Evolutionary conservation across 2,797 vertebrate species (phyloP).

Genomic region (Enteromius argenteus): DNA sequence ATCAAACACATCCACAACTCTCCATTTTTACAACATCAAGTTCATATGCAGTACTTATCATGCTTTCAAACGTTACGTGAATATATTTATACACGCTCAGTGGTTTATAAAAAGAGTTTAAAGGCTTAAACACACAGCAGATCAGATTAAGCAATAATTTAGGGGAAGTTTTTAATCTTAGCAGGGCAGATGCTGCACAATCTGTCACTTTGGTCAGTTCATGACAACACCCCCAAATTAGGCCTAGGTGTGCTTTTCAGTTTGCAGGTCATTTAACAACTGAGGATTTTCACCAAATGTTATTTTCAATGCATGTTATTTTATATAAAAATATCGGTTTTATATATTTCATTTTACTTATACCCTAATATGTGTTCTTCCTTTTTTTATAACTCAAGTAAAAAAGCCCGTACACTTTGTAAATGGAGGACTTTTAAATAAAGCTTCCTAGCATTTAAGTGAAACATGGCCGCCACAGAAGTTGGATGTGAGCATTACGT

Average conservation of each 20-base stretch:
- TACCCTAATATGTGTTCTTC: not conserved
- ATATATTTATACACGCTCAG: not conserved
- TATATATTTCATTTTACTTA: not conserved
- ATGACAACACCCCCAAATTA: not conserved
- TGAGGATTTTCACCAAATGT: not conserved
- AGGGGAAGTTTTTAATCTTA: slow-evolving; percentile 8
- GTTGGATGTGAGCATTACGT: slow-evolving; percentile 79
- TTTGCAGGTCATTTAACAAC: not conserved
- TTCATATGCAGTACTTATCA: not conserved
- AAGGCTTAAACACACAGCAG: not conserved
- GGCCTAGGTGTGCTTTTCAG: not conserved
- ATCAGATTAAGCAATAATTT: slow-evolving; percentile 32
- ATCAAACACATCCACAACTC: not conserved
- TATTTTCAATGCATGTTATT: not conserved
- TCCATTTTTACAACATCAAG: not conserved
- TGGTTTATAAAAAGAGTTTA: not conserved
- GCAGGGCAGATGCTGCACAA: not conserved
- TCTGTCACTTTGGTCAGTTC: not conserved
- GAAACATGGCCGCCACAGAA: slow-evolving; percentile 75
- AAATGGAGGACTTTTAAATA: slow-evolving; percentile 9
- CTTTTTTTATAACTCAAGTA: not conserved
- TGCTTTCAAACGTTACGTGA: not conserved
- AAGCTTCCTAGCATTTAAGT: slow-evolving; percentile 16
- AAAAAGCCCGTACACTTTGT: not conserved
- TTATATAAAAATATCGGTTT: not conserved